Evolutionary conservation across 2,888 invertebrate genomes (phyloP), one percentile per base, ranked within the genome.

Genomic region (Portevinia maculata): DNA sequence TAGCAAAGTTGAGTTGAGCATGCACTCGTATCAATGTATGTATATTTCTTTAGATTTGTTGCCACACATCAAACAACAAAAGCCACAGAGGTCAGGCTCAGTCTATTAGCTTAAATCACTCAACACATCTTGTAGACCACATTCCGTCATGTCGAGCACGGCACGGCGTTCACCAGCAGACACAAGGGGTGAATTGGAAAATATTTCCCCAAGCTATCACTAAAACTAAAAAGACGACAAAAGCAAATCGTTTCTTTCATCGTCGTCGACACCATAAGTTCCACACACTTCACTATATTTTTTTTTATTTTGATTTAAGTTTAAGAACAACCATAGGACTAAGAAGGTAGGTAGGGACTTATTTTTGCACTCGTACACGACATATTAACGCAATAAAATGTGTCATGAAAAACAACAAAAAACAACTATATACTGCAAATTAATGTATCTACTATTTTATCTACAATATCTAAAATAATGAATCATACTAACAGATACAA

Each of bases 401-500:
- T 75, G 64, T 74, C 65, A 83, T 17, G 50, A 17, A 52, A 62
- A 73, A 50, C 37, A 71, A 67, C 52, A 67, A 73, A 73, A 73
- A 21, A 19, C 37, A 41, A 17, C 3, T 1, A 9, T n/a, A n/a
- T n/a, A n/a, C n/a, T n/a, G n/a, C n/a, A n/a, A n/a, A n/a, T n/a
- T n/a, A 17, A 32, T 15, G 39, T 11, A 21, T 48, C 19, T 17
- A 48, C 34, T 30, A 21, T 39, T 57, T 59, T 57, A 67, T 75
- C 67, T 70, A 69, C 52, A 81, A 71, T 44, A 65, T 81, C 59
- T 83, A 70, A 13, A 39, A 17, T 28, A 76, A 83, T 78, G 83
- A 83, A 57, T 83, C 76, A 83, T 83, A 83, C 83, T 83, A 83
- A 83, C 83, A 71, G 71, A 78, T 62, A 78, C 65, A 67, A 83